A percentile compares a stretch with the other conserved stretches of the same genome.
These are phyloP conservation scores for Penaeus monodon DNA, from an alignment of 2,888 invertebrate species.

Conservation along the genomic window DNA sequence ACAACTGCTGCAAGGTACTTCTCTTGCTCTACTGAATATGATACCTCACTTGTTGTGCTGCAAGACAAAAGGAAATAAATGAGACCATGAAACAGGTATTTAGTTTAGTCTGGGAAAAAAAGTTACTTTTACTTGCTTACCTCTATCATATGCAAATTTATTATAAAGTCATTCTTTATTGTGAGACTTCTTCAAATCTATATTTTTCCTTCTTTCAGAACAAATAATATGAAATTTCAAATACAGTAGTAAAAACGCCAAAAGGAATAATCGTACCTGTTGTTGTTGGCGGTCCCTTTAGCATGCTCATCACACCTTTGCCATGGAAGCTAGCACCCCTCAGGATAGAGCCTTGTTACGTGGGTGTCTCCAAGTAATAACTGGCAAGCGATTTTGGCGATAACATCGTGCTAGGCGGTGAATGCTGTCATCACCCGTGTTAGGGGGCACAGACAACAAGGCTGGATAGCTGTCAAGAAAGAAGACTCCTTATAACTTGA, in stretches of 20 bases:
- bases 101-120: too few relatives aligned
- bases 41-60: conserved; percentile 79
- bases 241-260: too few relatives aligned
- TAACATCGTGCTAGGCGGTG: conserved; percentile 89
- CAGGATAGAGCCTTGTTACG: conserved; percentile 86
- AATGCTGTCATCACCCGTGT: conserved; percentile 89
- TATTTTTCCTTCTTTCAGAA: too few relatives aligned
- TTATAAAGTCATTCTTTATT: too few relatives aligned
- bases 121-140: background rate
- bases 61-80: conserved; percentile 42
- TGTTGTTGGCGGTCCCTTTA: conserved; percentile 79
- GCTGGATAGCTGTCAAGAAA: conserved; percentile 84
- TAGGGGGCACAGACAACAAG: conserved; percentile 87
- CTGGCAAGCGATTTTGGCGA: conserved; percentile 89
- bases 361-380: conserved; percentile 93
- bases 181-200: too few relatives aligned
- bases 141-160: too few relatives aligned
- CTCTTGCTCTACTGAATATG: conserved; percentile 86
- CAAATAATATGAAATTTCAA: too few relatives aligned
- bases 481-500: background rate
- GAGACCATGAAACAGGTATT: conserved; percentile 75
- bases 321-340: conserved; percentile 83
- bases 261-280: conserved; percentile 66
- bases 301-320: conserved; percentile 93
- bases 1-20: conserved; percentile 84